Conservation (phyloP, 2,113 vertebrate species). For the Pongo abelii region DNA sequence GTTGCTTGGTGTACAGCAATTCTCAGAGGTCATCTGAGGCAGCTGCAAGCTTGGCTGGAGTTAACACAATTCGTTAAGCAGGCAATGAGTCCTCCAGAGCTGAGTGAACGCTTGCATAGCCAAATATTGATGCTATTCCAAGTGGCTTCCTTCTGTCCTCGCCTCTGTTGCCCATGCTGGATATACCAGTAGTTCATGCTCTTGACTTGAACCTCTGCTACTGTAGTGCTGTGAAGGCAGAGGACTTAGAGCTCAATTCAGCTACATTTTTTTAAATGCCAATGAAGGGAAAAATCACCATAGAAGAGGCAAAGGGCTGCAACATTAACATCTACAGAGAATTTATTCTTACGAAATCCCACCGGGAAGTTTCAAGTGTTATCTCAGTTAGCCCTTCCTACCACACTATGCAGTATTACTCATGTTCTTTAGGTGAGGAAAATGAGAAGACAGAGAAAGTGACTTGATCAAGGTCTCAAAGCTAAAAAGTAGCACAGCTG, state of each 20-base stretch:
- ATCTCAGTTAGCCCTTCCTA: neutral
- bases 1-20: neutral
- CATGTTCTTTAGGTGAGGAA: conserved; percentile 3
- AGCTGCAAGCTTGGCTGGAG: conserved; percentile 49
- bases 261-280: neutral
- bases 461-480: neutral
- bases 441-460: neutral
- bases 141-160: neutral
- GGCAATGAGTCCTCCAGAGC: conserved; percentile 19
- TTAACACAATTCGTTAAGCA: conserved; percentile 44
- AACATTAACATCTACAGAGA: neutral
- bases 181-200: neutral
- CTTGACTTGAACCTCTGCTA: neutral
- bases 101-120: neutral
- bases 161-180: neutral
- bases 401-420: neutral
- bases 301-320: neutral
- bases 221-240: neutral
- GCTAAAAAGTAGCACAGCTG: neutral
- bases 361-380: neutral
- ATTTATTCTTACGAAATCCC: neutral
- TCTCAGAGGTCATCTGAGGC: conserved; percentile 24
- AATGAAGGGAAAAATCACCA: neutral
- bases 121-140: neutral
- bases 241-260: neutral